Conservation (phyloP, 2,888 invertebrate genomes). For the Serrognathus titanus region DNA sequence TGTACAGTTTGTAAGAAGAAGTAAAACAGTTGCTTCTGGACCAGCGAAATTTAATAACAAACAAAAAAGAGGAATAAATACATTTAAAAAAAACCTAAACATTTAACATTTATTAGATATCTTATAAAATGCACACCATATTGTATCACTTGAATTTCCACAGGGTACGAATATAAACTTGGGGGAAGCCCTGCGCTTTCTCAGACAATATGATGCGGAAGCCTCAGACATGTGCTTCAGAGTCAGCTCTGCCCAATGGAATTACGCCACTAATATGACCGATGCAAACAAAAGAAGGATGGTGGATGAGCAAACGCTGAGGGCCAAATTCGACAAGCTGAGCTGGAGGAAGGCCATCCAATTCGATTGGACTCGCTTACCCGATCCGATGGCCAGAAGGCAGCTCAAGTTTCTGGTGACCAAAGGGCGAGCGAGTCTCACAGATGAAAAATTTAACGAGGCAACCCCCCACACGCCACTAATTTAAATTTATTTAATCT, state of each 20-base stretch:
- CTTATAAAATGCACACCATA: no score
- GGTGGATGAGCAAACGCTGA: conserved; percentile 67
- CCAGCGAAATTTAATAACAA: no score
- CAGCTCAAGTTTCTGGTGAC: conserved; percentile 70
- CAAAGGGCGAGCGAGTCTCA: conserved; percentile 69
- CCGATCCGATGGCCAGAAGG: conserved; percentile 63
- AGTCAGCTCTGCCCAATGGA: conserved; percentile 71
- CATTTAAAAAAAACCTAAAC: no score
- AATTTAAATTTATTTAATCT: no score
- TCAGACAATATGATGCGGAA: conserved; percentile 69
- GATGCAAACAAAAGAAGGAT: conserved; percentile 67
- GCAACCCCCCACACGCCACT: conserved; percentile 43
- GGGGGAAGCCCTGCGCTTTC: conserved; percentile 67
- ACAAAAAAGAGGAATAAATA: no score
- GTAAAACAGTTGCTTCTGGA: no score
- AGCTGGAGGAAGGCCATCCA: conserved; percentile 71
- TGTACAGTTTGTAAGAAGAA: no score
- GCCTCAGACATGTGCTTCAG: conserved; percentile 70
- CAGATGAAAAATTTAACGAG: conserved; percentile 71
- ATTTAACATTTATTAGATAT: no score
- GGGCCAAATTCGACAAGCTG: conserved; percentile 69
- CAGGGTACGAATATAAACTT: conserved; percentile 65
- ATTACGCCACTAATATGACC: conserved; percentile 73
- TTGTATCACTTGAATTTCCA: no score
- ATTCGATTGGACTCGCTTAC: conserved; percentile 66